Base-by-base conservation (phyloP, 2,797 vertebrate species). In the Artibeus lituratus region DNA sequence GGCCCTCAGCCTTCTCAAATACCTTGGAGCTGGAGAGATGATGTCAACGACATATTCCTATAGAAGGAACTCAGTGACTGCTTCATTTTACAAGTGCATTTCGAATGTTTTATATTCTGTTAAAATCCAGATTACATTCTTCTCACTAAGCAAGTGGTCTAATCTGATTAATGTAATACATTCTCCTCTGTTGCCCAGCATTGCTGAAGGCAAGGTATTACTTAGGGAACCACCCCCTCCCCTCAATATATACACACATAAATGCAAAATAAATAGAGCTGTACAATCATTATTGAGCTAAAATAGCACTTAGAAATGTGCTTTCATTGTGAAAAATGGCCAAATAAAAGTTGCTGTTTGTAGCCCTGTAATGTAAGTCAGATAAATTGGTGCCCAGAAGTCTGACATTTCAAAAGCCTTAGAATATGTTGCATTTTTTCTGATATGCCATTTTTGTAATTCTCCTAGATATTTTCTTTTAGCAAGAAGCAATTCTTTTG, bases 381-480 rank as follows among this genome's bases (percentile, higher is more conserved):
- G 97, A 99, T 98, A 98, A 98, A 98, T 98, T 98, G 98, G 97
- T 98, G 96, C 97, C 98, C 96, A 98, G 97, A 97, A 98, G 96
- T 98, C 98, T 98, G 98, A 98, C 98, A 98, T 99, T 99, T 99
- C 98, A 98, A 98, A 98, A 98, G 97, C 97, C 92, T 83, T 94
- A 96, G 98, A 98, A 98, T 96, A 97, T 96, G 96, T 93, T 96
- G 10, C 91, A 94, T 98, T 98, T 97, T 97, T 96, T 78, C 96
- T 95, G 94, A 96, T 95, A 97, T 97, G 19, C 98, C 97, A 98
- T 97, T 98, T 98, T 97, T 95, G 97, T 97, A 96, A 98, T 98
- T 98, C 97, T 96, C 87, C 95, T 90, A 87, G 96, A 96, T 98
- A 87, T 98, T 98, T 98, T 98, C 97, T 96, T 98, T 98, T 81